Base-by-base conservation (phyloP, 37 sponge, comb jelly and placozoan genomes). In the Chondrosia reniformis region DNA sequence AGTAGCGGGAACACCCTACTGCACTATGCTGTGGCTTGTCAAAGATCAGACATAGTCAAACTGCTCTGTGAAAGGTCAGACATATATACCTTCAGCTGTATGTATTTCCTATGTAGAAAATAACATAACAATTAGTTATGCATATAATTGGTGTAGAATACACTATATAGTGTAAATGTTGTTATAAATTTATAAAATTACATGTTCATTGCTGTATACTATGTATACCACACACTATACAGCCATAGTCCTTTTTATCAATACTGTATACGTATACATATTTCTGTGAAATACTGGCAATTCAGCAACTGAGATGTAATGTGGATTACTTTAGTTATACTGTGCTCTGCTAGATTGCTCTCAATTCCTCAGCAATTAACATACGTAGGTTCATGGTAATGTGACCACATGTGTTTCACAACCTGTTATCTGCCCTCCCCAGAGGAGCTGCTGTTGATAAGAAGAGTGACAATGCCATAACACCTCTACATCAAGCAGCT, bases 11-110 rank as follows among this genome's bases (percentile, higher is more conserved):
- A 91, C 72, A 80, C 84, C 4, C 74, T 86, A 32, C 84, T 91
- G 17, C 91, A 91, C 58, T 86, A 86, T 43, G 86, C 91, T 4
- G 84, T 80, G 10, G 87, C 91, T 17, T 27, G 83, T 9, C 79
- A 74, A 33, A 79, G 49, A 0, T 24, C 56, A 19, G 84, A 83
- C 19, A 30, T 64, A 12, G 74, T 86, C 25, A 76, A 46, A 38
- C 63, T 80, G 1, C 62, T 91, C 36, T 76, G 62, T 59, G 58
- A 62, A 42, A 79, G 75, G 91, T 86, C n/a, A 81, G 82, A 21
- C 3, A 49, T 49, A 10, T 49, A 10, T 19, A 10, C 15, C 52
- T 49, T 15, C 52, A 10, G 15, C 52, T 49, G 15, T 15, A 19
- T 49, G 10, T 49, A 10, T 49, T 15, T 49, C 52, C 52, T n/a